Base-by-base conservation (phyloP, 2,888 invertebrate genomes). In the Nymphalis c-album region DNA sequence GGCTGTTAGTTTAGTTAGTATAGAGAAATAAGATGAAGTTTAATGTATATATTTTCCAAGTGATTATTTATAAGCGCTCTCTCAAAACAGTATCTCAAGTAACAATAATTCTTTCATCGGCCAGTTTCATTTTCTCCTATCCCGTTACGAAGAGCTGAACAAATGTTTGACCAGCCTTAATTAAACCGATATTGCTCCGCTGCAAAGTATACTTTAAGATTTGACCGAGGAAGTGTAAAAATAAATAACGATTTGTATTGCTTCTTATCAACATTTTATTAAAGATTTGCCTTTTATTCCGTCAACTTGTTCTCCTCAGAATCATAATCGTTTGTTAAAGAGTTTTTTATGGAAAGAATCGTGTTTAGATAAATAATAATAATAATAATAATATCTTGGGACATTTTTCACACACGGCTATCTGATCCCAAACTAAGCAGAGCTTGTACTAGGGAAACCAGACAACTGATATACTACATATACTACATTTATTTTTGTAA, bases 111-210 rank as follows among this genome's bases (percentile, higher is more conserved):
- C 63, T 35, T 46, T 60, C 31, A 47, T 40, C 35, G 57, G 35
- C 40, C 4, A 45, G 50, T 59, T 45, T 59, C 67, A 55, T 64
- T 60, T n/a, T 64, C 61, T 59, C 60, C 61, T 47, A 48, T 60
- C 70, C 59, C 59, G 67, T 40, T 45, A 69, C 65, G 60, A 76
- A 81, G 83, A 78, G 84, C 77, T 76, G 69, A 65, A 74, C 81
- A 82, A 86, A 86, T 84, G 74, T 86, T 86, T 81, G 79, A 76
- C 64, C 73, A 69, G 74, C 77, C 78, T 83, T 85, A 86, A 86
- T 86, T 85, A 86, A 85, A 82, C 76, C 80, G 77, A 81, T 86
- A 86, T 85, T 84, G 83, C 83, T 76, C 66, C 59, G 71, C 51
- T 48, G 47, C 22, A 35, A 60, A 71, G 69, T 71, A 69, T 68